phyloP scores from a whole-genome alignment of 2,888 invertebrate species.

The Strigamia transsilvanica region DNA sequence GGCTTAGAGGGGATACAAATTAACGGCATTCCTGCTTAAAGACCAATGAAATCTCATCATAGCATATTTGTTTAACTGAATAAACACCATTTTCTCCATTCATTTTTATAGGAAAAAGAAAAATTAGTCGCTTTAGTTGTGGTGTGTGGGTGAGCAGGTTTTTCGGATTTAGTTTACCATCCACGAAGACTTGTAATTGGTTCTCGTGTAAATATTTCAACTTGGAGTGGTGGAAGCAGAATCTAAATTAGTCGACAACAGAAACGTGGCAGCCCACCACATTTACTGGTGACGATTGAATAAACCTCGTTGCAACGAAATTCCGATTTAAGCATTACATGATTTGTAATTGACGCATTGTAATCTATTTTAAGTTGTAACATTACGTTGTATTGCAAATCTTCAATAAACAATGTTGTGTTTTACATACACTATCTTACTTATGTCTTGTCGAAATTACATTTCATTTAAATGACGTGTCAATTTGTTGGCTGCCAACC shows the following conservation, averaged over 20 bases:
- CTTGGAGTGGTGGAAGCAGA: constrained; percentile 40
- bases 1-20: constrained; percentile 45
- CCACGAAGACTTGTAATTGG: constrained; percentile 15
- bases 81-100: background rate
- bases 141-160: background rate
- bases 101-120: background rate
- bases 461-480: constrained; percentile 4
- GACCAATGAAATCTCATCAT: constrained; percentile 31
- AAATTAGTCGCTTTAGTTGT: background rate
- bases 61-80: constrained; percentile 28
- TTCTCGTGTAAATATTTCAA: constrained; percentile 44
- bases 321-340: background rate
- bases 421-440: too few relatives aligned
- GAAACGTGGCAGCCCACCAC: constrained; percentile 48
- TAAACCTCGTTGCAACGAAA: background rate
- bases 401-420: too few relatives aligned
- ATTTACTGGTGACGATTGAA: constrained; percentile 41
- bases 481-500: constrained; percentile 36
- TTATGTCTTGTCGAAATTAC: background rate
- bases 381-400: too few relatives aligned
- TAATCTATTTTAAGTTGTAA: too few relatives aligned
- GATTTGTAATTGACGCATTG: too few relatives aligned
- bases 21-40: constrained; percentile 27
- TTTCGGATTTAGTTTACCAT: constrained; percentile 4
- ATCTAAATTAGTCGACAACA: constrained; percentile 49